Conservation (phyloP, 1,140 invertebrate genomes). For the Seison nebaliae region DNA sequence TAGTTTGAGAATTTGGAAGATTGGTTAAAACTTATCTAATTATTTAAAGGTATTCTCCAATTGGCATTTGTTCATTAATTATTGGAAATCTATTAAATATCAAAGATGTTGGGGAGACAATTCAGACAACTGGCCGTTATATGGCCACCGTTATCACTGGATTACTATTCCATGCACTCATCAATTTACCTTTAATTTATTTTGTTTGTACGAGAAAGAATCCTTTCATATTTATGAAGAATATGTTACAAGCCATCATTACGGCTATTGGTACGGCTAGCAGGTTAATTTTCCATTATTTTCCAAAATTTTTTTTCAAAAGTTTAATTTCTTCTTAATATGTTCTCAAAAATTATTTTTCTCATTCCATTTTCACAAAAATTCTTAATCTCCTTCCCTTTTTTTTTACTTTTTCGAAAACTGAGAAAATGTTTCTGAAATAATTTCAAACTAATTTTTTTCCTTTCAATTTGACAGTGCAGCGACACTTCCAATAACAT, state of each 20-base stretch:
- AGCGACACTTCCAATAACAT: conserved; percentile 9
- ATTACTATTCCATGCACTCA: conserved; percentile 39
- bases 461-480: conserved; percentile 1
- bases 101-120: conserved; percentile 43
- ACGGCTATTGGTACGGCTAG: conserved; percentile 27
- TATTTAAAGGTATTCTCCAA: conserved; percentile 44
- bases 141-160: conserved; percentile 41
- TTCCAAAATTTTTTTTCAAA: not conserved
- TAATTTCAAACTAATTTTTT: too few species aligned
- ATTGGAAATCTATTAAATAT: conserved; percentile 57
- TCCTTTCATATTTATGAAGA: conserved; percentile 30
- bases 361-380: too few species aligned
- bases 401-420: too few species aligned
- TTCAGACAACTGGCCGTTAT: conserved; percentile 52
- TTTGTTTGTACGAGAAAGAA: conserved; percentile 31
- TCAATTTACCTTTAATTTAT: conserved; percentile 43
- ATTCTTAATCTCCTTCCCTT: too few species aligned
- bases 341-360: too few species aligned
- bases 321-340: conserved; percentile 1
- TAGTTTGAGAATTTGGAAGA: too few species aligned
- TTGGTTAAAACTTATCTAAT: not conserved
- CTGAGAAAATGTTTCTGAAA: too few species aligned
- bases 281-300: conserved; percentile 8
- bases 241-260: conserved; percentile 33
- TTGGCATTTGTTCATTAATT: conserved; percentile 61